Percentiles rank a stretch among this genome's conserved stretches.
Evolutionary conservation across 2,797 vertebrate species (phyloP).

Genomic region (Smutsia gigantea): DNA sequence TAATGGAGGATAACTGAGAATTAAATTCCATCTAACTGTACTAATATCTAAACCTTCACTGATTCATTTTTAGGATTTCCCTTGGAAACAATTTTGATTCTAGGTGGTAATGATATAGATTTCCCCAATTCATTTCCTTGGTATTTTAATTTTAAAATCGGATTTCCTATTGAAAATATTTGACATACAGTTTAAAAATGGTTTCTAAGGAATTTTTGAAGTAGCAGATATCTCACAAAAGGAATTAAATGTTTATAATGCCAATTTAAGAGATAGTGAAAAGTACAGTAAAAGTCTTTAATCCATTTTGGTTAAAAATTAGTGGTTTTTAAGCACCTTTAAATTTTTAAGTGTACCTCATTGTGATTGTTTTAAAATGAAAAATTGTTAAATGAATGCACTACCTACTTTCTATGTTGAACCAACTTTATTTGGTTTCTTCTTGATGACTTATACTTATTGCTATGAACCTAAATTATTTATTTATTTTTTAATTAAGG

Average conservation of each 20-base stretch:
- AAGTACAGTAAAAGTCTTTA: neutral
- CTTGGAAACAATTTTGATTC: slow-evolving; percentile 9
- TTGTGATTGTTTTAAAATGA: neutral
- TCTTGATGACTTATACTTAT: neutral
- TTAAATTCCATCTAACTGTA: neutral
- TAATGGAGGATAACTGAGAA: neutral
- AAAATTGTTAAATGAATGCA: neutral
- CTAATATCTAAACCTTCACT: neutral
- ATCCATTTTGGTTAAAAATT: neutral
- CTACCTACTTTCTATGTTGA: neutral
- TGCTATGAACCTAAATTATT: neutral
- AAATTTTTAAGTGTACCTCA: neutral
- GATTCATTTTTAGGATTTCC: neutral
- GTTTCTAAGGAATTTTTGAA: neutral
- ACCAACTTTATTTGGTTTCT: neutral
- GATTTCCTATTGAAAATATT: neutral
- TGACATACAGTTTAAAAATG: neutral
- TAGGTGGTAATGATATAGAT: neutral
- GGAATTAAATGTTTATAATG: neutral
- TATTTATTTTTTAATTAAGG: too few relatives aligned
- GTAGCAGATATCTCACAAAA: neutral
- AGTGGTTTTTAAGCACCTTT: neutral
- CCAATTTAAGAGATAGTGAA: neutral
- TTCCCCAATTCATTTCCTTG: neutral
- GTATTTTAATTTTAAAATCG: slow-evolving; percentile 37